Evolutionary conservation across 2,113 vertebrate genomes (phyloP).

Genomic region (Nymphicus hollandicus): DNA sequence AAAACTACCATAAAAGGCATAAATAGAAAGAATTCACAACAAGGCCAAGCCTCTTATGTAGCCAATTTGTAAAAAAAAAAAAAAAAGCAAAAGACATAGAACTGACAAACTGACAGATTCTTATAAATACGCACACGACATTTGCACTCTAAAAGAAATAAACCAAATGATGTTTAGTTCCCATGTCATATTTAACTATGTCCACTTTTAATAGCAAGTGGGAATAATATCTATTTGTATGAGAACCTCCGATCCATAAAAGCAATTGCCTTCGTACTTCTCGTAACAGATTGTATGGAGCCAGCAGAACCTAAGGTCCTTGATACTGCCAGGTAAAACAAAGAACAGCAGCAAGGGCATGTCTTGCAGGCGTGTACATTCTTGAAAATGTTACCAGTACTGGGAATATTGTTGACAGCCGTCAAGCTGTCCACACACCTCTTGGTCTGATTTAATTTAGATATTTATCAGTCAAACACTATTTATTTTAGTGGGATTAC

Average conservation of each 20-base stretch:
- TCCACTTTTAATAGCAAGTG: background rate
- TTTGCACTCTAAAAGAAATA: slow-evolving; percentile 31
- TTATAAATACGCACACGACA: slow-evolving; percentile 3
- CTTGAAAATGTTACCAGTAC: background rate
- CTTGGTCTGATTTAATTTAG: background rate
- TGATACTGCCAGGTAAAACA: background rate
- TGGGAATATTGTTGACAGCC: background rate
- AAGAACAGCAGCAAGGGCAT: background rate
- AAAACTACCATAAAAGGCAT: slow-evolving; percentile 41
- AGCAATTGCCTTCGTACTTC: background rate
- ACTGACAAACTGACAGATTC: background rate
- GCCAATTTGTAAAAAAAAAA: background rate
- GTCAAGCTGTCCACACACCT: background rate
- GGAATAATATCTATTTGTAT: background rate
- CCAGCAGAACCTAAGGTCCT: background rate
- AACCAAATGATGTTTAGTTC: background rate
- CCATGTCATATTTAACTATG: background rate
- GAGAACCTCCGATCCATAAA: background rate
- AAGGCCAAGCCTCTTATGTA: background rate
- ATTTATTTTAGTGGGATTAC: background rate
- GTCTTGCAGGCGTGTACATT: background rate
- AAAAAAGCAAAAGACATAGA: background rate
- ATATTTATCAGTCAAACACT: background rate
- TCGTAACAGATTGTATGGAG: background rate
- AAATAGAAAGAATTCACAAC: slow-evolving; percentile 2